Evolutionary conservation across 2,888 invertebrate species (phyloP), one percentile per base, ranked within the genome.

Genomic region (Gortyna flavago): DNA sequence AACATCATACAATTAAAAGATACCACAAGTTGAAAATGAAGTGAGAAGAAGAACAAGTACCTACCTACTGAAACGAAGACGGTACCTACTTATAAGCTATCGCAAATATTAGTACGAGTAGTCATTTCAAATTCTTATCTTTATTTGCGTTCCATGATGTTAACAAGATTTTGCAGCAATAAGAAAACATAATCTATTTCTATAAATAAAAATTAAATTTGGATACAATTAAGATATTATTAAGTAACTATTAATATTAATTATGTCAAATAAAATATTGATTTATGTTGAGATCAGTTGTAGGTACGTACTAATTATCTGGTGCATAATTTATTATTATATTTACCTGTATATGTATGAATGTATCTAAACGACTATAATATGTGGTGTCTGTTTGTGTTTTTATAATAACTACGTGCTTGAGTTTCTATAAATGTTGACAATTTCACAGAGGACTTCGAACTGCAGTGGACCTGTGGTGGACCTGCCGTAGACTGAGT

Each of bases 371-470:
- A 44, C 18, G 21, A 66, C 11, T 41, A 41, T 7, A 18, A 41
- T 7, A 18, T 66, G 29, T 29, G 21, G 21, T 41, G 29, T 29
- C 4, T 9, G 41, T 29, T 66, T 29, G 29, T 21, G 21, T 21
- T 44, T 44, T 41, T 44, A 18, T 18, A 51, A 8, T 51, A 29
- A 44, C 44, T 21, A 44, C 1, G n/a, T 32, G 16, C 5, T 32
- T 32, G 57, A 57, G 32, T 25, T 32, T 68, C 32, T 68, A 32
- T 32, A 32, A 32, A 54, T 32, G 16, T 25, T 59, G 32, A 32
- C 16, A 72, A 61, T 70, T 59, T 41, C 16, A 16, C 11, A 16
- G 18, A 29, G 18, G n/a, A n/a, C 51, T 81, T 68, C 29, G 18
- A 69, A 35, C 35, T 69, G 57, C 48, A 48, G 29, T 21, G 29